phyloP scores from a whole-genome alignment of 2,888 invertebrate genomes.

The Cosmopolites sordidus region DNA sequence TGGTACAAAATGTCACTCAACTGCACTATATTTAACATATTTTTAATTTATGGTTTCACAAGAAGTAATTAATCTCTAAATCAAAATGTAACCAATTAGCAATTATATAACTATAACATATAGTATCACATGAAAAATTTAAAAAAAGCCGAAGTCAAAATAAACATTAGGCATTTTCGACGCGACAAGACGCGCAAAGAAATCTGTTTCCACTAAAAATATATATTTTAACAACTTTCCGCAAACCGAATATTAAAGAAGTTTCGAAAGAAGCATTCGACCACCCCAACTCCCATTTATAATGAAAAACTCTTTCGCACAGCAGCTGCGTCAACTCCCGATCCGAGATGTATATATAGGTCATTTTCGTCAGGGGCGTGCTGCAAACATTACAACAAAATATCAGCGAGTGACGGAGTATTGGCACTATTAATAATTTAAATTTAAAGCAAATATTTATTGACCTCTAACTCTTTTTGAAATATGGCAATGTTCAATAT shows the following conservation, averaged over 20 bases:
- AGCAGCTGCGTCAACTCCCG: constrained; percentile 18
- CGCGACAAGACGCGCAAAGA: constrained; percentile 5
- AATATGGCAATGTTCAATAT: too few relatives aligned
- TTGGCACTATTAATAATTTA: too few relatives aligned
- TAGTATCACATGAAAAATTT: background rate
- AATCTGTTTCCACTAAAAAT: constrained; percentile 15
- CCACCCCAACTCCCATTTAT: constrained; percentile 16
- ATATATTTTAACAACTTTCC: constrained; percentile 20
- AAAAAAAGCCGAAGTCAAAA: constrained; percentile 10
- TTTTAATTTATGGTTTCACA: too few relatives aligned
- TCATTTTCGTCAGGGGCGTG: constrained; percentile 11
- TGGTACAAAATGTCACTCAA: too few relatives aligned
- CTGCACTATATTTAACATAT: too few relatives aligned
- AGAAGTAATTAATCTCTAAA: too few relatives aligned
- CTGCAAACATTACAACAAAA: too few relatives aligned
- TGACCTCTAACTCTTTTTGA: too few relatives aligned
- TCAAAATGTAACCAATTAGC: constrained; percentile 1
- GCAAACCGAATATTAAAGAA: constrained; percentile 22
- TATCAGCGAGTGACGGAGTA: too few relatives aligned
- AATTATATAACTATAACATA: background rate
- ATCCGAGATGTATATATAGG: constrained; percentile 15
- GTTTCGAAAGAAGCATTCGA: constrained; percentile 17
- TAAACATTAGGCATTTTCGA: constrained; percentile 6
- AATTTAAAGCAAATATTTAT: too few relatives aligned
- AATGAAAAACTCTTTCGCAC: constrained; percentile 16